These are phyloP conservation scores for Patagioenas fasciata DNA, from an alignment of 2,113 vertebrate species.

Conservation along the genomic window DNA sequence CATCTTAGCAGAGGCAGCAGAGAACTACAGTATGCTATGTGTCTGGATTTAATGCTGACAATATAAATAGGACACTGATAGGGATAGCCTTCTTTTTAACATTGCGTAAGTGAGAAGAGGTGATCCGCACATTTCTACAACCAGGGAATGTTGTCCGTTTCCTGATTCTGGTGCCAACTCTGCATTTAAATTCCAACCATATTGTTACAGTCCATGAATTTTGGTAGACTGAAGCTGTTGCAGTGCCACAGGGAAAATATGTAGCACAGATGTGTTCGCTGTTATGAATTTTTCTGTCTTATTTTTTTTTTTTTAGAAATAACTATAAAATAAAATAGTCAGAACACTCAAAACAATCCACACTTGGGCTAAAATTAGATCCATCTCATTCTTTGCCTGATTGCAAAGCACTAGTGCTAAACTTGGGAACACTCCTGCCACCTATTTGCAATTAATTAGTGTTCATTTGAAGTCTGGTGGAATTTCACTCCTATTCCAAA, in stretches of 20 bases:
- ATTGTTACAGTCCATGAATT: slow-evolving; percentile 55
- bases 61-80: background rate
- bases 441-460: slow-evolving; percentile 20
- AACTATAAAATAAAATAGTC: slow-evolving; percentile 36
- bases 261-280: slow-evolving; percentile 46
- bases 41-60: background rate
- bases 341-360: slow-evolving; percentile 23
- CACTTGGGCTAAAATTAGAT: background rate
- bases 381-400: background rate
- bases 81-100: background rate
- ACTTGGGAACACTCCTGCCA: background rate
- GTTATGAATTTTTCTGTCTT: background rate
- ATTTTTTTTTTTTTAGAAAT: background rate
- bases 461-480: slow-evolving; percentile 32
- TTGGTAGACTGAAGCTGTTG: slow-evolving; percentile 11
- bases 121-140: background rate
- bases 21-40: background rate
- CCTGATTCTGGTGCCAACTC: background rate
- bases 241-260: slow-evolving; percentile 52
- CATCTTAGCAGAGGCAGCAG: background rate
- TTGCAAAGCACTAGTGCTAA: background rate
- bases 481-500: background rate
- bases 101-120: background rate
- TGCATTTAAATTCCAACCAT: slow-evolving; percentile 31
- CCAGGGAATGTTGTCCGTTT: background rate